Evolutionary conservation across 2,888 invertebrate genomes (phyloP), one percentile per base, ranked within the genome.

Genomic region (Campopleginae sp.): DNA sequence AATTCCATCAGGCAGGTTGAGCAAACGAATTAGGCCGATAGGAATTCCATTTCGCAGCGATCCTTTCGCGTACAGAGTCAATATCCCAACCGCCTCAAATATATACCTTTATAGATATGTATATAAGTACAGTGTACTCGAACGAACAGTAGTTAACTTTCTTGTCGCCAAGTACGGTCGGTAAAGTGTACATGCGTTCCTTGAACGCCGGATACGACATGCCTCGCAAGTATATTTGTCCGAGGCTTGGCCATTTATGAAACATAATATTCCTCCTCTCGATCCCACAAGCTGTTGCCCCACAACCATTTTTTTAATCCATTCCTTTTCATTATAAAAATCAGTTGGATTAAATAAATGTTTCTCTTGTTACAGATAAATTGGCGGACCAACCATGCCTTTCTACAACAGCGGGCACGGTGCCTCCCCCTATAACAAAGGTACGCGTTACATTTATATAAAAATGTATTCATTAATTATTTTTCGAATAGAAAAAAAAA

Each of bases 371-470:
- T 91, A 75, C 89, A 92, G 92, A 85, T 89, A 65, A 87, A 79
- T 81, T 75, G 80, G 84, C 33, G 65, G 81, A 81, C 83, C 65
- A 51, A 89, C 81, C 48, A 93, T 93, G 93, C 92, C 93, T 85
- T 93, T 93, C 88, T 93, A 93, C 86, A 93, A 91, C 88, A 91
- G 91, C 88, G 89, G 92, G 51, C 93, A 93, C 85, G 91, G 90
- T 75, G 89, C 93, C 66, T 90, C 92, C 61, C 86, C 90, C 38
- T 93, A 93, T 76, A 90, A 90, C 84, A 93, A 93, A 91, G 93
- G 93, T 93, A 87, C 89, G 42, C 14, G 19, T 33, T 38, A 23
- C 17, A 8, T n/a, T 17, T 27, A 31, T 1, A 0, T 31, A 46
- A 2, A 38, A 75, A 63, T 42, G 48, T 33, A 10, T 1, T 12